Evolutionary conservation across 2,113 vertebrate genomes (phyloP).

Genomic region (Neofelis nebulosa): DNA sequence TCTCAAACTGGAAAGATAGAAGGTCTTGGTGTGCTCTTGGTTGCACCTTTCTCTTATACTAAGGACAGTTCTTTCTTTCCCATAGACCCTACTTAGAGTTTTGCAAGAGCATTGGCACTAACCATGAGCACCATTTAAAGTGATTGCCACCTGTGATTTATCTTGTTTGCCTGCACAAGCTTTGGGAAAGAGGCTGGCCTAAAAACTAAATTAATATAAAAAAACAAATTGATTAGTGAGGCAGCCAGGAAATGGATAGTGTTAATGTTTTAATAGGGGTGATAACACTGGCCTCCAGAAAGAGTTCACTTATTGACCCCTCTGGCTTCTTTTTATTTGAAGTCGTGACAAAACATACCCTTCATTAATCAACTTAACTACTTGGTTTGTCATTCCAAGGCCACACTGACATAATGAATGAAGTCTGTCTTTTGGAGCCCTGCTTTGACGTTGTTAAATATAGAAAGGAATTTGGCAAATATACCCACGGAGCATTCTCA

Average conservation of each 20-base stretch:
- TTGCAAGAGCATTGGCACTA: constrained; percentile 13
- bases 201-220: constrained; percentile 55
- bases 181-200: constrained; percentile 42
- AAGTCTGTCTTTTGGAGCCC: neutral
- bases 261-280: constrained; percentile 70
- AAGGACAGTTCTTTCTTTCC: neutral
- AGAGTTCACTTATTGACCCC: constrained; percentile 54
- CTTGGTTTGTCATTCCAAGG: constrained; percentile 63
- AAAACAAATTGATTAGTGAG: constrained; percentile 49
- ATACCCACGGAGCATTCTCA: neutral
- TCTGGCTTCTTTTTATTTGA: constrained; percentile 54
- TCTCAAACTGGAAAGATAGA: neutral
- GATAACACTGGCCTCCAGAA: constrained; percentile 59
- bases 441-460: constrained; percentile 31
- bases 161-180: constrained; percentile 30
- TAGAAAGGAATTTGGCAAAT: constrained; percentile 38
- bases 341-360: constrained; percentile 51
- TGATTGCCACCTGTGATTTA: constrained; percentile 32
- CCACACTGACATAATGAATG: constrained; percentile 9
- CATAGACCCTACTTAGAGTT: neutral
- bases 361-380: constrained; percentile 69
- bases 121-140: neutral
- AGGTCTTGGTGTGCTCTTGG: neutral
- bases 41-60: neutral
- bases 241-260: neutral